A percentile compares a stretch with the other conserved stretches of the same genome.
Conservation (phyloP, 2,113 vertebrate species). For the Illadopsis cleaveri region DNA sequence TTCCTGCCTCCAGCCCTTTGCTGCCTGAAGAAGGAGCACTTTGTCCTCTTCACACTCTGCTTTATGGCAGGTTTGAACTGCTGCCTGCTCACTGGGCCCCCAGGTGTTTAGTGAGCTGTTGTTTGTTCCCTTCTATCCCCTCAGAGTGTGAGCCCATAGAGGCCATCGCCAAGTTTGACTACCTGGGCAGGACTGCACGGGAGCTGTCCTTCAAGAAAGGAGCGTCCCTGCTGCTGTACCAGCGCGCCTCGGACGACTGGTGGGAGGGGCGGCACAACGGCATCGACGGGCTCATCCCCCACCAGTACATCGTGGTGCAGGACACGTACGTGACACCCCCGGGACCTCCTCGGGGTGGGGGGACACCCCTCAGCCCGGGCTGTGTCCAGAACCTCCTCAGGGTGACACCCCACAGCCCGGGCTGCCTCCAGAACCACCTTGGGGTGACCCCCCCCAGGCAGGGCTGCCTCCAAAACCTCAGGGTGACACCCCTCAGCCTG, state of each 20-base stretch:
- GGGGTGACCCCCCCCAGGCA: no score
- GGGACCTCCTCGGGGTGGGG: no score
- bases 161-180: slow-evolving; percentile 94
- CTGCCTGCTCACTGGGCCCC: neutral
- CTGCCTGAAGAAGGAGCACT: neutral
- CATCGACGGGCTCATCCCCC: slow-evolving; percentile 89
- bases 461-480: no score
- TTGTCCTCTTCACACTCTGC: accelerated
- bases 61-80: neutral
- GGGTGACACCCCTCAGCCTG: no score
- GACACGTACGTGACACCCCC: slow-evolving; percentile 82
- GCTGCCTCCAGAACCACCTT: no score
- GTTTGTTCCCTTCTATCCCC: slow-evolving; percentile 51
- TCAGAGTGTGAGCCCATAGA: slow-evolving; percentile 92
- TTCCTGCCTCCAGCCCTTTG: neutral
- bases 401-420: no score
- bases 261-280: slow-evolving; percentile 95
- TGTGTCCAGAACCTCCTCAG: no score
- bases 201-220: slow-evolving; percentile 96
- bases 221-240: slow-evolving; percentile 88
- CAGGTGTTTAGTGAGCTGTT: neutral
- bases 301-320: slow-evolving; percentile 94
- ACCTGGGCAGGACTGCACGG: slow-evolving; percentile 86
- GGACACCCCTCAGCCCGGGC: no score
- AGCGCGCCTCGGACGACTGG: slow-evolving; percentile 93